These are phyloP conservation scores for Drosophila mimetica DNA, from an alignment of 2,888 invertebrate genomes.

Conservation along the genomic window DNA sequence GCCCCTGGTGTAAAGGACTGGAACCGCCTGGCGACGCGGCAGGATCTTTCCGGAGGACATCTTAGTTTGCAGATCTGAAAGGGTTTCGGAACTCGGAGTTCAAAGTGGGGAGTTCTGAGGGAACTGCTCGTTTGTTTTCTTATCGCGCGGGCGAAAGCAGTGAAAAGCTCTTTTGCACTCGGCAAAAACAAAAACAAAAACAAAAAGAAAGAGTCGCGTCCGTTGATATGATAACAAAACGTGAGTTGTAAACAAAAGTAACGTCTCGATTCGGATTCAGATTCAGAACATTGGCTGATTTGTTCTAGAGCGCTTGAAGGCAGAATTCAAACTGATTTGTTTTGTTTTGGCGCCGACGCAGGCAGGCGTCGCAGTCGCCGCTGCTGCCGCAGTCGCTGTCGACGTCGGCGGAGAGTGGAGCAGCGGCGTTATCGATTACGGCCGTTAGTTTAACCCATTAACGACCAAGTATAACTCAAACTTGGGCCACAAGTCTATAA, in stretches of 20 bases:
- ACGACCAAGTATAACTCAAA: constrained; percentile 1
- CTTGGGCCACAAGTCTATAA: background rate
- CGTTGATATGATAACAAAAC: constrained; percentile 8
- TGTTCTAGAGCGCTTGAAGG: constrained; percentile 81
- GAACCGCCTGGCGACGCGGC: constrained; percentile 88
- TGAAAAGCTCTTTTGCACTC: constrained; percentile 4
- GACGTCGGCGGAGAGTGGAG: background rate
- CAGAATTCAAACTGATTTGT: constrained; percentile 82
- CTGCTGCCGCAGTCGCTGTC: constrained; percentile 3
- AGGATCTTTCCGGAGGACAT: constrained; percentile 77
- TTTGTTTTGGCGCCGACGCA: constrained; percentile 65
- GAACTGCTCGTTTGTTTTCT: background rate
- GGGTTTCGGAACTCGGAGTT: background rate
- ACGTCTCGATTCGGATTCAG: background rate
- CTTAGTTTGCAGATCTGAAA: background rate
- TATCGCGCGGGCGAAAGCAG: constrained; percentile 1
- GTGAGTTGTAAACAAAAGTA: constrained; percentile 4
- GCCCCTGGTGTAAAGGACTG: constrained; percentile 91
- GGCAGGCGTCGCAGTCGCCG: constrained; percentile 23
- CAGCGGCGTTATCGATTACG: constrained; percentile 29
- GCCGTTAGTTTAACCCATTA: constrained; percentile 34
- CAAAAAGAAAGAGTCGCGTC: constrained; percentile 1
- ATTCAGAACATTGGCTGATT: constrained; percentile 13
- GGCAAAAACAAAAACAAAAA: constrained; percentile 7
- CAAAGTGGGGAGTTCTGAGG: background rate